A percentile compares a stretch with the other conserved stretches of the same genome.
These are phyloP conservation scores for Drosophila fulvimacula DNA, from an alignment of 2,888 invertebrate species.

Conservation along the genomic window DNA sequence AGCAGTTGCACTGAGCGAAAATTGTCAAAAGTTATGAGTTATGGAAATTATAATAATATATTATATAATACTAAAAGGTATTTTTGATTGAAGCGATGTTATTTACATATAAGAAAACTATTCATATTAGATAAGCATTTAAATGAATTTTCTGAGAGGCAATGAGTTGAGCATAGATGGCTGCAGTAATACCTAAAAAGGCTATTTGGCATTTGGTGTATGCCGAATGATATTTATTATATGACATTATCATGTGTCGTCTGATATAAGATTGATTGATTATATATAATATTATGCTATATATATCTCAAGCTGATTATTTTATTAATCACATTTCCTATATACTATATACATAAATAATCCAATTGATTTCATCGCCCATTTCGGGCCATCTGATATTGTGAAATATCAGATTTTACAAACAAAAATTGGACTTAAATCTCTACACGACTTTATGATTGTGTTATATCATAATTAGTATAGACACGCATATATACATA, in stretches of 20 bases:
- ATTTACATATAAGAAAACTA: too few relatives aligned
- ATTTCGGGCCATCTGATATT: not conserved
- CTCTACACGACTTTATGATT: too few relatives aligned
- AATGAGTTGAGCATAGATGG: too few relatives aligned
- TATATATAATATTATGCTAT: not conserved
- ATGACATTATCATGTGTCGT: not conserved
- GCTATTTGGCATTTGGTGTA: not conserved
- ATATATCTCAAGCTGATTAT: not conserved
- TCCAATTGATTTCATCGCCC: too few relatives aligned
- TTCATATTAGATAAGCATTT: too few relatives aligned
- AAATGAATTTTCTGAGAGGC: too few relatives aligned
- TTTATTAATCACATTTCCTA: too few relatives aligned
- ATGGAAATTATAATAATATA: too few relatives aligned
- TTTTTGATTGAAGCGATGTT: too few relatives aligned
- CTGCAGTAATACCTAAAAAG: too few relatives aligned
- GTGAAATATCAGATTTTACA: not conserved
- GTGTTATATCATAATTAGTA: not conserved
- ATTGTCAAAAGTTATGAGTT: not conserved
- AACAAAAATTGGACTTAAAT: not conserved
- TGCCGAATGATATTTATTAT: not conserved
- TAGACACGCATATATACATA: not conserved
- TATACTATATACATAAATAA: too few relatives aligned
- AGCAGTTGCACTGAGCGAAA: not conserved
- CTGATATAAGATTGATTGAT: not conserved
- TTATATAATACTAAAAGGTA: too few relatives aligned